These are phyloP conservation scores for Geotrupes spiniger DNA, from an alignment of 2,888 invertebrate genomes.

Conservation along the genomic window DNA sequence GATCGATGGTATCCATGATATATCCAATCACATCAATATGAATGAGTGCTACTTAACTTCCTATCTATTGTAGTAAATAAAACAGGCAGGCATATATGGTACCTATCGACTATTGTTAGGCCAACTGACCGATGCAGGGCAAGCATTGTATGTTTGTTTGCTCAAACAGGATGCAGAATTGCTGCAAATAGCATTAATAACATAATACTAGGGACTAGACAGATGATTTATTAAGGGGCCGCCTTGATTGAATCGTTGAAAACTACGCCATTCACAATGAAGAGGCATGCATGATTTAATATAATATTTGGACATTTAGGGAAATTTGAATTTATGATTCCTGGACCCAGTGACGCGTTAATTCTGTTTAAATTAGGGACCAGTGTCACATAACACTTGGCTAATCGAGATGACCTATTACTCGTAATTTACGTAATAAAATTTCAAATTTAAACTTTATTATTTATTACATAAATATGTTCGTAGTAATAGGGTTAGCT, in stretches of 20 bases:
- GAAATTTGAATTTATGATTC: slow-evolving; percentile 30
- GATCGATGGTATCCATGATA: slow-evolving; percentile 14
- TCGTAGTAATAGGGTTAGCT: no score
- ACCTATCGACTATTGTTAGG: slow-evolving; percentile 31
- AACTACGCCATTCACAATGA: slow-evolving; percentile 25
- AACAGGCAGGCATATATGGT: slow-evolving; percentile 28
- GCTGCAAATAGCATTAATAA: slow-evolving; percentile 47
- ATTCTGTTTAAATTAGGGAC: no score
- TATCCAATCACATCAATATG: slow-evolving; percentile 20
- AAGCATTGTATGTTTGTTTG: slow-evolving; percentile 41
- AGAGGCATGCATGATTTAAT: slow-evolving; percentile 25
- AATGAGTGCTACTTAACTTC: slow-evolving; percentile 32
- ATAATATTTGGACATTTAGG: slow-evolving; percentile 32
- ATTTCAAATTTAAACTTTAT: no score
- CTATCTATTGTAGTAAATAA: slow-evolving; percentile 28
- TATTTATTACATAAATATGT: no score
- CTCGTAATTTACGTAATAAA: no score
- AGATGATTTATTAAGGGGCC: slow-evolving; percentile 47
- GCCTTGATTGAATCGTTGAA: slow-evolving; percentile 32
- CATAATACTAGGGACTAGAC: slow-evolving; percentile 42
- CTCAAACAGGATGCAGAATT: slow-evolving; percentile 44
- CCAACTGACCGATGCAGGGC: slow-evolving; percentile 43
- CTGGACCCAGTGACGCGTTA: slow-evolving; percentile 9
- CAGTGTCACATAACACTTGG: no score
- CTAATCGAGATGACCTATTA: no score